Conservation (phyloP, 2,888 invertebrate genomes). For the Portevinia maculata region DNA sequence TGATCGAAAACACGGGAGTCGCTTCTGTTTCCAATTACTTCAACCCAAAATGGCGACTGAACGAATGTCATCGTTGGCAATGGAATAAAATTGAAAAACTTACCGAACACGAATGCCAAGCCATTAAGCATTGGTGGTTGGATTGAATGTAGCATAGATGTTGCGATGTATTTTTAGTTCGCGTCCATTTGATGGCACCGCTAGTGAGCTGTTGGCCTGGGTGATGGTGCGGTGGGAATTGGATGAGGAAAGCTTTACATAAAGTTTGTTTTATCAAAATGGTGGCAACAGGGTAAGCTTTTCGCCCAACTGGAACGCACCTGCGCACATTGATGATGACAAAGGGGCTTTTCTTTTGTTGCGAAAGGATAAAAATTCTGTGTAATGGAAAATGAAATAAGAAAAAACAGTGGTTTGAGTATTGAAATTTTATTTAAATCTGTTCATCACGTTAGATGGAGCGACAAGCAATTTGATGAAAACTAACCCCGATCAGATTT, state of each 20-base stretch:
- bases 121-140: slow-evolving; percentile 64
- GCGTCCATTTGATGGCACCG: slow-evolving; percentile 39
- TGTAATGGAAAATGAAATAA: background rate
- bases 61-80: slow-evolving; percentile 66
- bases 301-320: slow-evolving; percentile 48
- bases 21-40: slow-evolving; percentile 73
- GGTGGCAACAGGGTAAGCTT: slow-evolving; percentile 32
- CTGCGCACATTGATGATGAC: slow-evolving; percentile 19
- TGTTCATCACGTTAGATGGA: background rate
- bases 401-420: background rate
- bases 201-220: slow-evolving; percentile 5
- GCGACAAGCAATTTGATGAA: background rate
- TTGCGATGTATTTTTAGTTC: slow-evolving; percentile 66
- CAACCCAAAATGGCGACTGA: slow-evolving; percentile 73
- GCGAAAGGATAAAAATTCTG: too few species aligned
- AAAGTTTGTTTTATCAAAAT: slow-evolving; percentile 34
- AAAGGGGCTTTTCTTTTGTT: background rate
- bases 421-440: too few species aligned
- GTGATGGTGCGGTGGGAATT: slow-evolving; percentile 52
- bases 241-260: slow-evolving; percentile 43
- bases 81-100: slow-evolving; percentile 58
- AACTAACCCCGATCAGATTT: too few species aligned
- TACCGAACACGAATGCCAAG: slow-evolving; percentile 60
- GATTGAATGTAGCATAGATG: slow-evolving; percentile 59
- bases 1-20: slow-evolving; percentile 71